Percentiles rank a stretch among this genome's conserved stretches.
phyloP scores from a whole-genome alignment of 2,888 invertebrate genomes.

The Chymomyza fuscimana region DNA sequence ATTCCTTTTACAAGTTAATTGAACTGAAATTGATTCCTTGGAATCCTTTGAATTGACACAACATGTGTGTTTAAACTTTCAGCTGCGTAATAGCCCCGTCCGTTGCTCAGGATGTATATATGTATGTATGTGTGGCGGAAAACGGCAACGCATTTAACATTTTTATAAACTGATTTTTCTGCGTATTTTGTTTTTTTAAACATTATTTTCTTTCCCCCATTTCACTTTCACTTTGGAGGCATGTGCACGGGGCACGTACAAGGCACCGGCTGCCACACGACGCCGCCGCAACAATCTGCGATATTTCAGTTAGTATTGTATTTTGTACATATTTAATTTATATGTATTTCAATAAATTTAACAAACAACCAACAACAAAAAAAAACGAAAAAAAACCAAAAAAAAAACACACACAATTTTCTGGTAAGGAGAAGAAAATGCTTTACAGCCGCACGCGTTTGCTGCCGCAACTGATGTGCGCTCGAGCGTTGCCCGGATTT shows the following conservation, averaged over 20 bases:
- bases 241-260: conserved; percentile 7
- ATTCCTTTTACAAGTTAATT: neutral
- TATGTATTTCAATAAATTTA: neutral
- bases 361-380: neutral
- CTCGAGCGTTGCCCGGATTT: conserved; percentile 13
- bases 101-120: conserved; percentile 61
- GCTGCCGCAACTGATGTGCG: conserved; percentile 11
- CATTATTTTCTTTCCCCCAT: conserved; percentile 8
- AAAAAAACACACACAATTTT: conserved; percentile 12
- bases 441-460: conserved; percentile 13
- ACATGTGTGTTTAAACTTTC: conserved; percentile 30
- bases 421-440: conserved; percentile 11
- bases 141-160: conserved; percentile 35
- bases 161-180: conserved; percentile 33
- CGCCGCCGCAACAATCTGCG: conserved; percentile 28
- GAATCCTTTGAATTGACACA: conserved; percentile 14
- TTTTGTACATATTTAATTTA: neutral
- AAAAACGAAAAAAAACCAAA: neutral
- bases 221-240: conserved; percentile 14
- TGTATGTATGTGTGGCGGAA: conserved; percentile 54
- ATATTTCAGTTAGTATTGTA: neutral
- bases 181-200: neutral
- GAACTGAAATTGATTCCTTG: neutral
- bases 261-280: conserved; percentile 12
- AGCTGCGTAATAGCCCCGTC: conserved; percentile 61